Evolutionary conservation across 1,140 invertebrate genomes (phyloP).

Genomic region (Ceratina japonica): DNA sequence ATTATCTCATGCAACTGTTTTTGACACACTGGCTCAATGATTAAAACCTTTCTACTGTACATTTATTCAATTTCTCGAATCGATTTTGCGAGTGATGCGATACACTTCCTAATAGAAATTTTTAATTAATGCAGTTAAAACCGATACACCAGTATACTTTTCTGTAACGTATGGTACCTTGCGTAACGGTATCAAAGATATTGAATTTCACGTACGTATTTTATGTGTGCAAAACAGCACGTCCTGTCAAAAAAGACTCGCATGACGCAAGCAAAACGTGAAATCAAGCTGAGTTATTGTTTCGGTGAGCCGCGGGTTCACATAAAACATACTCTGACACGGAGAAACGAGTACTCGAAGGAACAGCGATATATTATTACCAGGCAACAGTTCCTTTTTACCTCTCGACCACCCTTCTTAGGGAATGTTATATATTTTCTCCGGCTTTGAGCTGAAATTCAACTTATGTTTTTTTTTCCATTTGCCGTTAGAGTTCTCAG

Average conservation of each 20-base stretch:
- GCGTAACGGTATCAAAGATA: no score
- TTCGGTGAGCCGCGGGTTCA: slow-evolving; percentile 33
- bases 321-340: slow-evolving; percentile 45
- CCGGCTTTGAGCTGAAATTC: slow-evolving; percentile 41
- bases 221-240: no score
- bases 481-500: background rate
- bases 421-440: slow-evolving; percentile 56
- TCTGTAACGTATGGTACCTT: no score
- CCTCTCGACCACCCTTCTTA: slow-evolving; percentile 4
- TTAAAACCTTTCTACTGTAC: no score
- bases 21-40: no score
- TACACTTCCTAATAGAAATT: no score
- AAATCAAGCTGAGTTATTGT: slow-evolving; percentile 41
- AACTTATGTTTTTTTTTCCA: slow-evolving; percentile 9
- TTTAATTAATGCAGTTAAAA: no score
- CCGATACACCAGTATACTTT: no score
- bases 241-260: background rate
- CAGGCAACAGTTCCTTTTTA: slow-evolving; percentile 40
- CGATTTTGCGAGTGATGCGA: no score
- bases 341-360: slow-evolving; percentile 43
- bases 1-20: no score
- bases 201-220: no score
- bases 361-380: slow-evolving; percentile 61
- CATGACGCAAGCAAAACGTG: background rate
- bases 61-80: no score